These are phyloP conservation scores for Odontocerum albicorne DNA, from an alignment of 2,888 invertebrate genomes.

Conservation along the genomic window DNA sequence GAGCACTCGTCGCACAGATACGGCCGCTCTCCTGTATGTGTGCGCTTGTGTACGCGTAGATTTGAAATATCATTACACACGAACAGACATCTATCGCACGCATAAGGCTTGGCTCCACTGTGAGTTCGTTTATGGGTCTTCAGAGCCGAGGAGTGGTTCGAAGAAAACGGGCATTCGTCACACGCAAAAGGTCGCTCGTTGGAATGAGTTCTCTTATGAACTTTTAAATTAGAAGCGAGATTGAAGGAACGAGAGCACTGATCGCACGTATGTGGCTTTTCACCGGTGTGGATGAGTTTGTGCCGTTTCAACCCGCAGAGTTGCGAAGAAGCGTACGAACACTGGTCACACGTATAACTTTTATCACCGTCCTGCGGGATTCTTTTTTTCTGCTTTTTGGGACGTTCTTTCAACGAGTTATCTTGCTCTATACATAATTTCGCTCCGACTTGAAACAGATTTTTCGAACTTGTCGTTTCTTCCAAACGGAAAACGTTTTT, in stretches of 20 bases:
- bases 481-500: no score
- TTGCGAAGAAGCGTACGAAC: neutral
- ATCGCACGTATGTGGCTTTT: neutral
- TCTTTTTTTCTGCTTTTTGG: neutral
- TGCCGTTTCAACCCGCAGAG: neutral
- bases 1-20: conserved; percentile 4
- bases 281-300: neutral
- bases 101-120: neutral
- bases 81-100: neutral
- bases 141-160: neutral
- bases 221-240: neutral
- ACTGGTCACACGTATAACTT: neutral
- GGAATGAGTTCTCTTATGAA: neutral
- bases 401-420: no score
- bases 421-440: no score
- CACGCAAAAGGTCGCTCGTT: neutral
- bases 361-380: neutral
- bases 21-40: neutral
- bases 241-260: neutral
- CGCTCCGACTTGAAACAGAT: no score
- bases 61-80: neutral
- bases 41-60: neutral
- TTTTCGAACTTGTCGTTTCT: no score
- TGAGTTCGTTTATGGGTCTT: neutral
- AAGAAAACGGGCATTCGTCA: neutral